A percentile compares a stretch with the other conserved stretches of the same genome.
Conservation (phyloP, 92 coral and sea anemone species). For the Epizoanthus scotinus region DNA sequence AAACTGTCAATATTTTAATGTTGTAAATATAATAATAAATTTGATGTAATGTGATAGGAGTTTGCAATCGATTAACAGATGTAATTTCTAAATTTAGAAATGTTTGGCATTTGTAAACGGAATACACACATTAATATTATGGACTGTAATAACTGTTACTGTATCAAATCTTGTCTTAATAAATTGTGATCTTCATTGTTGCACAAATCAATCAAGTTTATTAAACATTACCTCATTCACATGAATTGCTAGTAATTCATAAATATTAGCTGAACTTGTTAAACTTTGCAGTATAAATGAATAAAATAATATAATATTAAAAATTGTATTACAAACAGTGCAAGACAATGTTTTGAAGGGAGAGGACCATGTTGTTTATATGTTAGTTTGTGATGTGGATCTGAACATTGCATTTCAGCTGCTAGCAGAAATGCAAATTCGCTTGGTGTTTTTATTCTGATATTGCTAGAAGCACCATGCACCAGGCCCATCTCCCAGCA, state of each 20-base stretch:
- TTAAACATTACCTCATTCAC: too few relatives aligned
- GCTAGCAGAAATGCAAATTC: not conserved
- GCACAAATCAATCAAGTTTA: too few relatives aligned
- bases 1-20: not conserved
- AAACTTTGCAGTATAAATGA: not conserved
- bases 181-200: not conserved
- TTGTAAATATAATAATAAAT: not conserved
- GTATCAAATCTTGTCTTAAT: not conserved
- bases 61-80: not conserved
- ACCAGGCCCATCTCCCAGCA: not conserved
- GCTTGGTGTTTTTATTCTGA: not conserved
- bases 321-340: not conserved
- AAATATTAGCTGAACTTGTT: not conserved
- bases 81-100: slow-evolving; percentile 41
- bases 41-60: slow-evolving; percentile 12
- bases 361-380: not conserved
- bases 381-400: not conserved
- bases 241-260: too few relatives aligned
- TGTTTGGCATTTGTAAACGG: not conserved
- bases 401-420: not conserved
- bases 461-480: not conserved
- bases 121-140: too few relatives aligned
- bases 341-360: too few relatives aligned
- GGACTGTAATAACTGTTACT: not conserved
- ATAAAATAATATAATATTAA: not conserved